A percentile compares a stretch with the other conserved stretches of the same genome.
phyloP scores from a whole-genome alignment of 2,113 vertebrate species.

The Rhynchopsitta pachyrhyncha region DNA sequence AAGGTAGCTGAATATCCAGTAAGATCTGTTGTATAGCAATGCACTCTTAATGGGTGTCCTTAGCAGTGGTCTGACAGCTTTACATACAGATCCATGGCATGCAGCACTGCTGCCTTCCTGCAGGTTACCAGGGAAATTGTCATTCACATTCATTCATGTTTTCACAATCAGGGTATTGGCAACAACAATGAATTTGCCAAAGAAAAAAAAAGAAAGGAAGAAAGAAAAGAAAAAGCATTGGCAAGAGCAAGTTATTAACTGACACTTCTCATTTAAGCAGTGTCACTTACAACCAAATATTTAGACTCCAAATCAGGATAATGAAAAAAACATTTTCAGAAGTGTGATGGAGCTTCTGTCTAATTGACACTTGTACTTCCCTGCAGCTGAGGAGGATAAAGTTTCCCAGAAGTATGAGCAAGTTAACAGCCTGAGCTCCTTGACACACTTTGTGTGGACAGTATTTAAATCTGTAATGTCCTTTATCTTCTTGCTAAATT shows the following conservation, averaged over 20 bases:
- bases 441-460: background rate
- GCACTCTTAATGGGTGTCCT: background rate
- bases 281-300: conserved; percentile 56
- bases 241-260: conserved; percentile 13
- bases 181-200: background rate
- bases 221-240: background rate
- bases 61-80: background rate
- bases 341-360: conserved; percentile 12
- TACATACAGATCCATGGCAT: background rate
- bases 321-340: conserved; percentile 52
- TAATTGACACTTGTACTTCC: conserved; percentile 33
- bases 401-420: background rate
- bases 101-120: background rate
- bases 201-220: background rate
- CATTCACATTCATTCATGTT: background rate
- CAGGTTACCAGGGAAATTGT: background rate
- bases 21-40: background rate
- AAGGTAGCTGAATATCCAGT: background rate
- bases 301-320: conserved; percentile 56
- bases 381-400: conserved; percentile 4
- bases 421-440: background rate
- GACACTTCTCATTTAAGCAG: conserved; percentile 36
- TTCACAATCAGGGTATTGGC: background rate
- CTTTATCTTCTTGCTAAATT: background rate
- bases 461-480: background rate